Evolutionary conservation across 2,113 vertebrate genomes (phyloP).

Genomic region (Chloroceryle aenea): DNA sequence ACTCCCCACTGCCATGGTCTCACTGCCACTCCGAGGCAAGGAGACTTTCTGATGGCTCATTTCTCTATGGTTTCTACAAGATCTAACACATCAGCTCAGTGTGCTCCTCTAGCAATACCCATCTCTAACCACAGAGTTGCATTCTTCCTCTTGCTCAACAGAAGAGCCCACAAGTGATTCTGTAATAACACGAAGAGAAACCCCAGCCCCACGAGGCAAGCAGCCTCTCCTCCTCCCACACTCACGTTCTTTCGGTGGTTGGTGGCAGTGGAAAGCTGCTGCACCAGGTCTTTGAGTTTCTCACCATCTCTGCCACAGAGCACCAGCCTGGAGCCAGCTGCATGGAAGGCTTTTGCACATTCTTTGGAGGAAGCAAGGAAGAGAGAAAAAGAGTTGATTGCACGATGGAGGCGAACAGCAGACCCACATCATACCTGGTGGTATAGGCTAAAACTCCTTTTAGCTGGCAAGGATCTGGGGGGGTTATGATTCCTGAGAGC

Average conservation of each 20-base stretch:
- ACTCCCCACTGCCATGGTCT: fast-evolving
- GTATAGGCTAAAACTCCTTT: neutral
- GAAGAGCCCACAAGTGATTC: neutral
- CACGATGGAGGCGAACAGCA: neutral
- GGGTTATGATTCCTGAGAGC: neutral
- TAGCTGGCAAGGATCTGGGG: neutral
- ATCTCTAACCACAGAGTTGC: neutral
- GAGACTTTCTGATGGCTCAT: neutral
- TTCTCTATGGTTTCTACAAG: neutral
- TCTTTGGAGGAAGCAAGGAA: conserved; percentile 73
- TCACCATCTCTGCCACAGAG: conserved; percentile 87
- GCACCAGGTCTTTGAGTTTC: conserved; percentile 82
- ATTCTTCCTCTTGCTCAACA: neutral
- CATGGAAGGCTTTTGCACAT: conserved; percentile 89
- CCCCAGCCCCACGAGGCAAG: fast-evolving
- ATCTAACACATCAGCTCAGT: neutral
- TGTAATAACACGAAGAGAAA: neutral
- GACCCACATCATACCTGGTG: neutral
- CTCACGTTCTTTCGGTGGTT: conserved; percentile 65
- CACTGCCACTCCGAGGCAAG: neutral
- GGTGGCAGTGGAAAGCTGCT: conserved; percentile 75
- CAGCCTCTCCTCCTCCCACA: neutral
- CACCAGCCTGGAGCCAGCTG: conserved; percentile 87
- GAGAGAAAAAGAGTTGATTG: neutral
- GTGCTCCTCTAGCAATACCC: neutral